Percentiles rank a stretch among this genome's conserved stretches.
Evolutionary conservation across 2,888 invertebrate species (phyloP).

Genomic region (Plagodis pulveraria): DNA sequence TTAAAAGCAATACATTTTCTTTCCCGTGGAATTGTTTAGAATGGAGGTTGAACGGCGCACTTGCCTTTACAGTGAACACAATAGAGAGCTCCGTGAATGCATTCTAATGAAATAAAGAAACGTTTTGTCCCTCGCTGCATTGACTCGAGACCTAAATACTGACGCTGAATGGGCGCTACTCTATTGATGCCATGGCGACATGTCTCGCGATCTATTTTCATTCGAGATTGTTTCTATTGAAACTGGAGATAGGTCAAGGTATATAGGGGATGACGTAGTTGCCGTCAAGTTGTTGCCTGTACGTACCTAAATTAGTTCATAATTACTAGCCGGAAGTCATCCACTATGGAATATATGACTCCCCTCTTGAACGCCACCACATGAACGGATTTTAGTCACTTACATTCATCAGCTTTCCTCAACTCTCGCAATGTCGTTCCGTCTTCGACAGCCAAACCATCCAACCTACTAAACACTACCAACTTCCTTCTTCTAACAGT

Average conservation of each 20-base stretch:
- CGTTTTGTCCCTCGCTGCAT: slow-evolving; percentile 62
- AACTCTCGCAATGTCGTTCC: too few relatives aligned
- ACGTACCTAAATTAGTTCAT: too few relatives aligned
- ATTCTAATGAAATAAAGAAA: slow-evolving; percentile 76
- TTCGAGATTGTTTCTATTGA: slow-evolving; percentile 22
- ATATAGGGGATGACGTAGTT: background rate
- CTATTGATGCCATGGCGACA: slow-evolving; percentile 43
- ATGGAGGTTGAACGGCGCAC: slow-evolving; percentile 46
- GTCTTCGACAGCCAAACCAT: too few relatives aligned
- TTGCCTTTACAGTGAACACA: slow-evolving; percentile 45
- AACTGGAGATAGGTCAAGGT: slow-evolving; percentile 20
- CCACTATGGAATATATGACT: too few relatives aligned
- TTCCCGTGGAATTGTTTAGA: slow-evolving; percentile 53
- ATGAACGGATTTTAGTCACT: too few relatives aligned
- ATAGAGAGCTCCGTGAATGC: slow-evolving; percentile 55
- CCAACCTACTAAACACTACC: too few relatives aligned
- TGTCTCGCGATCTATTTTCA: slow-evolving; percentile 31
- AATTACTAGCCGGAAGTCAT: too few relatives aligned
- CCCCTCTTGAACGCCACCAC: too few relatives aligned
- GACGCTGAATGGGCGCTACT: slow-evolving; percentile 43
- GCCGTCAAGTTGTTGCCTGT: background rate
- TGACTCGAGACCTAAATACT: slow-evolving; percentile 60
- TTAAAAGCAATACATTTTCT: slow-evolving; percentile 40
- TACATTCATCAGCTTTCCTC: too few relatives aligned
- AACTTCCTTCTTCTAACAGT: too few relatives aligned